Percentiles rank a stretch among this genome's conserved stretches.
phyloP scores from a whole-genome alignment of 2,113 vertebrate species.

The Odontophorus gujanensis region DNA sequence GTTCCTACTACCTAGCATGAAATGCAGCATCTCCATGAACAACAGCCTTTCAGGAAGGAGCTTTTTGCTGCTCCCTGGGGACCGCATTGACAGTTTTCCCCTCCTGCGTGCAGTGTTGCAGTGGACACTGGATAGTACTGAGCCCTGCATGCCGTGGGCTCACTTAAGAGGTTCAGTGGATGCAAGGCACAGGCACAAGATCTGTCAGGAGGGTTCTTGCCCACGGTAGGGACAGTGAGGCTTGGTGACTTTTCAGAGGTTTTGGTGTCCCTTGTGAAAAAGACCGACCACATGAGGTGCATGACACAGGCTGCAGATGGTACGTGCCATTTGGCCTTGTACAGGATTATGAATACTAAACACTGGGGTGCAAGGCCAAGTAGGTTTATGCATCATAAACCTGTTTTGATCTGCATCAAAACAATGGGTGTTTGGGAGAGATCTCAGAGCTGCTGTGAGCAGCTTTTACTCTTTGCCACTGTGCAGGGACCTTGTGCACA shows the following conservation, averaged over 20 bases:
- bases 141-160: fast-evolving
- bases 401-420: background rate
- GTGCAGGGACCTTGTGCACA: background rate
- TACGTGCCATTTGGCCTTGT: background rate
- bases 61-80: background rate
- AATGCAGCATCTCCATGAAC: background rate
- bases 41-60: background rate
- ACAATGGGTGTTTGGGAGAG: background rate
- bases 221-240: background rate
- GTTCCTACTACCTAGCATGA: background rate
- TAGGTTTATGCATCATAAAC: background rate
- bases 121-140: background rate
- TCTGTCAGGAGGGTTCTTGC: background rate
- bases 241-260: background rate
- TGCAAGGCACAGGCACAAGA: too few relatives aligned
- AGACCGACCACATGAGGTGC: background rate
- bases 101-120: fast-evolving
- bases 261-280: background rate
- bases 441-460: background rate
- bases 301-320: background rate
- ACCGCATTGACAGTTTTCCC: background rate
- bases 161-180: fast-evolving
- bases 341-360: background rate
- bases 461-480: background rate
- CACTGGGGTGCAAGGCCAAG: background rate